A percentile compares a stretch with the other conserved stretches of the same genome.
Evolutionary conservation across 2,888 invertebrate species (phyloP).

Genomic region (Cyclophora punctaria): DNA sequence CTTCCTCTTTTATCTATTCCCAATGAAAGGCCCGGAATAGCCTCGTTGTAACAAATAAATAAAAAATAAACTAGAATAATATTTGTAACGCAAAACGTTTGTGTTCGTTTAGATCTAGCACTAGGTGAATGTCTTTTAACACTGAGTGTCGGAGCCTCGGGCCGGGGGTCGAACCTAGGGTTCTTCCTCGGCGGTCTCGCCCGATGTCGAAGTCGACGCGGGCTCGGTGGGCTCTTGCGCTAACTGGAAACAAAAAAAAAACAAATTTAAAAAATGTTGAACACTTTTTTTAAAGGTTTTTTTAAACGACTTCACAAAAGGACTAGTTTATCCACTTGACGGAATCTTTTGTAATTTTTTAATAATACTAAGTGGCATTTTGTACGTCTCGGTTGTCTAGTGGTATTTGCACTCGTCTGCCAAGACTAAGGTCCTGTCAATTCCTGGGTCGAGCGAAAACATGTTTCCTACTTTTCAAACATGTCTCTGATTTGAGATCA

Average conservation of each 20-base stretch:
- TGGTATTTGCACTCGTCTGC: not conserved
- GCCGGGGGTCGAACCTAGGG: constrained; percentile 8
- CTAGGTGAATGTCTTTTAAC: no score
- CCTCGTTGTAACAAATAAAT: no score
- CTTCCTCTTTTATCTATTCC: no score
- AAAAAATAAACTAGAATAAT: not conserved
- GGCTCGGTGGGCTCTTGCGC: constrained; percentile 54
- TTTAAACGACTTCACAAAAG: not conserved
- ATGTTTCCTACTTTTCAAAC: no score
- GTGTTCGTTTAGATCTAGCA: not conserved
- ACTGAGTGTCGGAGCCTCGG: not conserved
- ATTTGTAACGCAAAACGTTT: not conserved
- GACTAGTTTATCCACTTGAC: not conserved
- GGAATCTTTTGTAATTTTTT: not conserved
- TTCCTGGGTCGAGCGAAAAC: no score
- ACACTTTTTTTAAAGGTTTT: not conserved
- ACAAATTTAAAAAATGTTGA: constrained; percentile 1
- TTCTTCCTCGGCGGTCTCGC: constrained; percentile 25
- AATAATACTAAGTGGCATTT: not conserved
- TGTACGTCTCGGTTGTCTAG: not conserved
- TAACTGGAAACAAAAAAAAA: constrained; percentile 45
- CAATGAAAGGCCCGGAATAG: no score
- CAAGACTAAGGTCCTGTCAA: no score
- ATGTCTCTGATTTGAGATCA: no score
- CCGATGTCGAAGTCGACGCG: constrained; percentile 42